Evolutionary conservation across 1,140 invertebrate species (phyloP), one percentile per base, ranked within the genome.

Genomic region (Pogonomyrmex barbatus): DNA sequence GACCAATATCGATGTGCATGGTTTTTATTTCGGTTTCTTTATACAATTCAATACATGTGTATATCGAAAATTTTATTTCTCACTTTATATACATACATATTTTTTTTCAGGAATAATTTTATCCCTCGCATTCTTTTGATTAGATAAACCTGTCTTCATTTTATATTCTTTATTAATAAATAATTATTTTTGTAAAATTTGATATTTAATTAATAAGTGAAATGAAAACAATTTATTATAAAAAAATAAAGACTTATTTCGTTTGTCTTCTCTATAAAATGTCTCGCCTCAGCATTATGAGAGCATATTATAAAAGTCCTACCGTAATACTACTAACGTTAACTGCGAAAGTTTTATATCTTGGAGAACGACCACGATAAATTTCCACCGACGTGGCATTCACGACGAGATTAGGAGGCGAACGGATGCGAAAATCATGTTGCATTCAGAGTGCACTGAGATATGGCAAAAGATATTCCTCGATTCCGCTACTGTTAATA

Each of bases 341-440:
- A 56, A 65, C 30, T 63, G 52, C 58, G 70, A 76, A 86, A 87
- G 68, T 62, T 88, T 87, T 82, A 83, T 45, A n/a, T 70, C 67
- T 60, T 24, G 39, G n/a, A 30, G 45, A 86, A 56, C n/a, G 30
- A 76, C 52, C 70, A n/a, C 68, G 54, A 65, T 63, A 36, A 81
- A 36, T 84, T 84, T 84, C 70, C 47, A 56, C 50, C 36, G 54
- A 45, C 52, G 42, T 9, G 47, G 39, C 17, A 50, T 79, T 71
- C 42, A 47, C 42, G 45, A 9, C 3, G 52, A 12, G 39, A 39
- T 24, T 9, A 42, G 63, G 10, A 39, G 24, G 56, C 52, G 47
- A 87, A 70, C 45, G 77, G 77, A 83, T 65, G 71, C 68, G 62
- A 87, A 63, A 77, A 70, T 82, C 78, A 52, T 42, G 62, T 54